Percentiles rank a stretch among this genome's conserved stretches.
phyloP scores from a whole-genome alignment of 2,797 vertebrate genomes.

The Hybognathus amarus region DNA sequence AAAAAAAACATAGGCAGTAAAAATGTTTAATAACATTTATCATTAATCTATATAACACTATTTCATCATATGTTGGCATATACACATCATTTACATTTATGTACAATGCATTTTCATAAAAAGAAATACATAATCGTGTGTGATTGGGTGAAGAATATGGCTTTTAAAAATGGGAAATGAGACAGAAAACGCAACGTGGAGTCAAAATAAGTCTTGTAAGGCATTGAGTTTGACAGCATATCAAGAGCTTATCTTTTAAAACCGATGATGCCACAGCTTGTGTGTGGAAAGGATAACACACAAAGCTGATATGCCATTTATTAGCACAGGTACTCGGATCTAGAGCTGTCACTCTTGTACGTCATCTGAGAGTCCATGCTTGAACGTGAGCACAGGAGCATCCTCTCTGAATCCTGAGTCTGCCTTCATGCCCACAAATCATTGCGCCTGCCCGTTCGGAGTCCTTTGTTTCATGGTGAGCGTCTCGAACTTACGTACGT shows the following conservation, averaged over 20 bases:
- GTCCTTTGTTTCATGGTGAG: conserved; percentile 87
- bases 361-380: conserved; percentile 92
- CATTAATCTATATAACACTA: conserved; percentile 31
- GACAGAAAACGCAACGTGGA: conserved; percentile 17
- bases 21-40: conserved; percentile 13
- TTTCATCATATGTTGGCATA: conserved; percentile 55
- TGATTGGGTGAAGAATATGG: conserved; percentile 19
- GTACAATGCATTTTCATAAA: conserved; percentile 22
- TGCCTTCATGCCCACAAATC: conserved; percentile 88
- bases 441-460: conserved; percentile 69
- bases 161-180: conserved; percentile 6
- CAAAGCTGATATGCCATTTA: conserved; percentile 10
- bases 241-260: conserved; percentile 19
- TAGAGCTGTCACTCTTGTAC: conserved; percentile 86
- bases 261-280: conserved; percentile 10
- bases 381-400: conserved; percentile 89
- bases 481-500: conserved; percentile 95
- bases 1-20: background rate
- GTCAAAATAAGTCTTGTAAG: conserved; percentile 65
- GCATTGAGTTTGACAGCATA: conserved; percentile 61
- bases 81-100: conserved; percentile 34
- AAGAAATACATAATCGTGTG: conserved; percentile 24
- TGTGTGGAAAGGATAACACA: background rate
- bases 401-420: conserved; percentile 87
- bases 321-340: conserved; percentile 87